Evolutionary conservation across 2,113 vertebrate genomes (phyloP), one percentile per base, ranked within the genome.

Genomic region (Synchiropus splendidus): DNA sequence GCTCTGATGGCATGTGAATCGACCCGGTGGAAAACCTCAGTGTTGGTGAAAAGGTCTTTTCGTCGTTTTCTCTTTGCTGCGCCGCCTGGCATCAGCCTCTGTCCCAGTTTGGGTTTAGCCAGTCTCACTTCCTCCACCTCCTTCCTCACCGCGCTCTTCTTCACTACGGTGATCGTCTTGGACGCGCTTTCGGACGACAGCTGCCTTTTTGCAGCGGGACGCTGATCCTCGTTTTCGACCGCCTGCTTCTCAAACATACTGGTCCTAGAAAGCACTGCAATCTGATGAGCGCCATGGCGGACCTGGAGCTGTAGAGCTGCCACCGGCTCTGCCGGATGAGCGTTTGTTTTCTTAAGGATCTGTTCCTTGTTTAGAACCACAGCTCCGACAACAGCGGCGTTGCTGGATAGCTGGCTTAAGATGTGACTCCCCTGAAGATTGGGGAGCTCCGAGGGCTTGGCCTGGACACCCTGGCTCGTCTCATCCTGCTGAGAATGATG

Each of bases 121-220:
- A 12, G 21, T 39, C 4, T 2, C 5, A 32, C 53, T 1, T 67
- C 39, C 10, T 61, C 48, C 1, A n/a, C 47, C 47, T 82, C 66
- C 40, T 66, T 75, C 49, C 69, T 77, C 56, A 79, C 68, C 0
- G 72, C 57, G 6, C 71, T 70, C 47, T 76, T 85, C 70, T 76
- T 83, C 67, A 82, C 80, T 44, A 63, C 75, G 0, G 75, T 70
- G 54, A 79, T 64, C 41, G 73, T 72, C 44, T 73, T 61, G 18
- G 85, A 74, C 0, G 77, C 72, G 0, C 85, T 84, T 67, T 86
- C 85, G 0, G 76, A 77, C 1, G 84, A 86, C 54, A 85, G 80
- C 71, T 87, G 84, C 3, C 81, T 75, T 67, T 88, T 86, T 0
- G 83, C 60, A 4, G 58, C 62, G 0, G 79, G 78, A 9, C 83